These are phyloP conservation scores for Mystacides longicornis DNA, from an alignment of 2,888 invertebrate genomes.

Conservation along the genomic window DNA sequence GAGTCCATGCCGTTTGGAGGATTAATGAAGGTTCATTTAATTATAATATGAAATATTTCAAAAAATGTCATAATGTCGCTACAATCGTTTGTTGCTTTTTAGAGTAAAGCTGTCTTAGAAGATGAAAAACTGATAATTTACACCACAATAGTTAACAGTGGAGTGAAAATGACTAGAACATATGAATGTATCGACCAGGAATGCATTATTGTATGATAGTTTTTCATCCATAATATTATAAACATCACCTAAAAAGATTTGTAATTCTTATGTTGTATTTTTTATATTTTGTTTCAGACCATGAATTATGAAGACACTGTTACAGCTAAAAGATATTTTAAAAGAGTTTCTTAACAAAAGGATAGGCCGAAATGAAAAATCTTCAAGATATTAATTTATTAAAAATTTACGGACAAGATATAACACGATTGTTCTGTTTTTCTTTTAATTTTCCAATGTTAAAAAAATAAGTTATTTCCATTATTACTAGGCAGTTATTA, in stretches of 20 bases:
- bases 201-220: background rate
- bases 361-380: no score
- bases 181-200: background rate
- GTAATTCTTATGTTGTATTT: background rate
- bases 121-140: background rate
- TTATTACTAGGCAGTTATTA: no score
- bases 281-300: constrained; percentile 1
- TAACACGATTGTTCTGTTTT: no score
- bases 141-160: background rate
- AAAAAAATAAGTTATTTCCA: no score
- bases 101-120: background rate
- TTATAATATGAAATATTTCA: background rate
- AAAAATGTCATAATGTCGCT: background rate
- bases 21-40: constrained; percentile 33
- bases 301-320: constrained; percentile 1
- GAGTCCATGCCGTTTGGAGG: constrained; percentile 56
- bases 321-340: constrained; percentile 8
- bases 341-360: background rate
- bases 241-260: background rate
- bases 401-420: no score
- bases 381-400: no score
- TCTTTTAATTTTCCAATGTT: no score
- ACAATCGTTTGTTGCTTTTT: background rate
- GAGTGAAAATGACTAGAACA: background rate
- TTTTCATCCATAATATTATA: background rate